These are phyloP conservation scores for Drymodes brunneopygia DNA, from an alignment of 2,113 vertebrate genomes.

Conservation along the genomic window DNA sequence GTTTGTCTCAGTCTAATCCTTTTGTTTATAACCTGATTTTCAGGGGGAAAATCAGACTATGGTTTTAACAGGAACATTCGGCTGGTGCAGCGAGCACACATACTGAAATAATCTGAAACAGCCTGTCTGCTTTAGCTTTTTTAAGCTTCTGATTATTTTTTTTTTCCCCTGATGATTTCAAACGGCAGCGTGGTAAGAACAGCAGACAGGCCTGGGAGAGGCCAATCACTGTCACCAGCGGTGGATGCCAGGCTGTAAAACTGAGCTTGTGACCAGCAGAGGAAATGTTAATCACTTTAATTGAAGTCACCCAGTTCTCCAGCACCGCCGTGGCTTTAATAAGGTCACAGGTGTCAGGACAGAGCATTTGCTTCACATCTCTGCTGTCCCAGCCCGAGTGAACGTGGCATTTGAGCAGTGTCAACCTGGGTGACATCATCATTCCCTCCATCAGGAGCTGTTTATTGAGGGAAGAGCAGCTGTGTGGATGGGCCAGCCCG, in stretches of 20 bases:
- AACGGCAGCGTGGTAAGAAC: neutral
- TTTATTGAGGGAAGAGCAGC: neutral
- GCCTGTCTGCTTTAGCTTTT: conserved; percentile 46
- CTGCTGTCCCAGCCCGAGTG: neutral
- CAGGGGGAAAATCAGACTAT: neutral
- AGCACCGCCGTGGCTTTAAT: neutral
- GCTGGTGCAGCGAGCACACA: neutral
- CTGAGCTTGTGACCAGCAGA: neutral
- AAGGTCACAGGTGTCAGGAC: neutral
- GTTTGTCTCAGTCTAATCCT: neutral
- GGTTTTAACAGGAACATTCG: conserved; percentile 28
- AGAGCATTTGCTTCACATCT: neutral
- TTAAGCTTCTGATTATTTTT: conserved; percentile 43
- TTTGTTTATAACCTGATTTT: conserved; percentile 43
- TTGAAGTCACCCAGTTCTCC: neutral
- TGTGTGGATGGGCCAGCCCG: neutral
- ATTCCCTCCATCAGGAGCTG: neutral
- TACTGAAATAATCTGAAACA: conserved; percentile 54
- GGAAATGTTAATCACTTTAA: neutral
- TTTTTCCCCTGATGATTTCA: neutral
- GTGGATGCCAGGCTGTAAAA: neutral
- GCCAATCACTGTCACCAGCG: neutral
- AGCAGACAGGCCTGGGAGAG: conserved; percentile 5
- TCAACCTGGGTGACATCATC: neutral
- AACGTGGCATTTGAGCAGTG: neutral